Conservation (phyloP, 2,113 vertebrate species). For the Desmodus rotundus region DNA sequence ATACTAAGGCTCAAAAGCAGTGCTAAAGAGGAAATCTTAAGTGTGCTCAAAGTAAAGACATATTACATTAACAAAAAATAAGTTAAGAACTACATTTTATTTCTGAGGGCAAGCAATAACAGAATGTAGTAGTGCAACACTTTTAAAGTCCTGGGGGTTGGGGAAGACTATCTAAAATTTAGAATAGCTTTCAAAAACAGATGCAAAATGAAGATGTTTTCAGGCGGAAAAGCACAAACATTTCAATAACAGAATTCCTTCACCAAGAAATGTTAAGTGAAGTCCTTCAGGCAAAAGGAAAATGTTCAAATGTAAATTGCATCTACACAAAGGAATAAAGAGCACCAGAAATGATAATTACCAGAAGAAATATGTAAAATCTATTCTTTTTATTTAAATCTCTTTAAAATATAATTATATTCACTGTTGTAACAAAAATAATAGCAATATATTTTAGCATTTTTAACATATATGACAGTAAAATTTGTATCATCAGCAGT, state of each 20-base stretch:
- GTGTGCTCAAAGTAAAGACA: neutral
- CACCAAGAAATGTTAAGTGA: neutral
- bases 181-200: neutral
- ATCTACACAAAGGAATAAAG: neutral
- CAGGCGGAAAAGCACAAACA: neutral
- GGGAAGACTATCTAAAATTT: neutral
- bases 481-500: neutral
- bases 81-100: neutral
- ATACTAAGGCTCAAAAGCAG: neutral
- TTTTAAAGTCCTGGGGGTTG: neutral
- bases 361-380: neutral
- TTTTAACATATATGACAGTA: neutral
- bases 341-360: neutral
- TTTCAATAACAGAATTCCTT: neutral
- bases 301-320: neutral
- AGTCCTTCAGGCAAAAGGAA: neutral
- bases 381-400: neutral
- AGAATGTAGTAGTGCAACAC: neutral
- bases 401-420: conserved; percentile 23
- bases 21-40: neutral
- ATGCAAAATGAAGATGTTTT: neutral
- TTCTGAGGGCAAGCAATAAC: neutral
- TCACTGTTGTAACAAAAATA: neutral
- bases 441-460: neutral
- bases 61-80: neutral